Base-by-base conservation (phyloP, 1,140 invertebrate genomes). In the Contarinia nasturtii region DNA sequence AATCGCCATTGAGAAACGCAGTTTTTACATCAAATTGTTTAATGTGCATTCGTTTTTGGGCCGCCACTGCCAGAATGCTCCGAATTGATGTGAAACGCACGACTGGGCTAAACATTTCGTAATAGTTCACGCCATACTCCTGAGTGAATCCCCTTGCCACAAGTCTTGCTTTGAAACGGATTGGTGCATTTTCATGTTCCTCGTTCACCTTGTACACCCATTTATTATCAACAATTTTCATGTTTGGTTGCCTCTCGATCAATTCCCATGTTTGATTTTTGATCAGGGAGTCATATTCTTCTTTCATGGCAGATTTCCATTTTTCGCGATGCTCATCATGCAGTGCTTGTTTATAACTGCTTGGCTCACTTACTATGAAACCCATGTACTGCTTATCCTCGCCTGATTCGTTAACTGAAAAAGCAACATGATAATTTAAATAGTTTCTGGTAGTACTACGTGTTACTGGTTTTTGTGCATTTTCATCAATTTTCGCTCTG, bases 1-100 rank as follows among this genome's bases (percentile, higher is more conserved):
- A 43, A 7, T 56, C 38, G 0, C 60, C 65, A 54, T 70, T 50
- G 0, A 68, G 50, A 51, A 67, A 68, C 0, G 66, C 64, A n/a
- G 56, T 63, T 18, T 53, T 56, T 2, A 57, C 53, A 54, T 65
- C 63, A 19, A 59, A 53, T 41, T 63, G 56, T 14, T 43, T 41
- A 5, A 54, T 40, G 14, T 34, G 8, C 15, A 52, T 20, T n/a
- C 44, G 38, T 21, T 48, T 7, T 48, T 42, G 41, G 0, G 44
- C 51, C 3, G 48, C 44, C 12, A 55, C n/a, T 17, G 51, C 40
- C 5, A 55, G 50, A 3, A 58, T 45, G 4, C 50, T 37, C 22
- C 57, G 41, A 11, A 60, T 41, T 1, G 61, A 54, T 27, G 15
- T 50, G 14, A 51, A 49, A 20, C 49, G 52, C 3, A 52, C 54